These are phyloP conservation scores for Chaenodraco wilsoni DNA, from an alignment of 2,797 vertebrate species.

Conservation along the genomic window DNA sequence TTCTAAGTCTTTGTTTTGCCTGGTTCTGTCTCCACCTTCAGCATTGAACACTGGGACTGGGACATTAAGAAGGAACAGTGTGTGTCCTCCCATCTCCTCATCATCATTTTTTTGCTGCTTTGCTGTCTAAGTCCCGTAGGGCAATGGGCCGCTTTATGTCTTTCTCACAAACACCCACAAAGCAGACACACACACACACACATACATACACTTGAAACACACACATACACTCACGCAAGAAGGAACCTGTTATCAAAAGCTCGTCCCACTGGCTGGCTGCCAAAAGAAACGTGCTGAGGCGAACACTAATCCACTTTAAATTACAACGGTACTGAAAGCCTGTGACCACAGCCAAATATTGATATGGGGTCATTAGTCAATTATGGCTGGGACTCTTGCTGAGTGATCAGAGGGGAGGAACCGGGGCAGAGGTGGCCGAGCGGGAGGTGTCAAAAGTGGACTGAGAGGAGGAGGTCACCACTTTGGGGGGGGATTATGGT, in stretches of 20 bases:
- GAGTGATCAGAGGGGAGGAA: slow-evolving; percentile 66
- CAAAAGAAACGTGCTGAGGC: slow-evolving; percentile 85
- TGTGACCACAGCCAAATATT: slow-evolving; percentile 83
- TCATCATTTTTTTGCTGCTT: slow-evolving; percentile 54
- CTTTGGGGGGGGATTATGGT: slow-evolving; percentile 50
- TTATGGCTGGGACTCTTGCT: slow-evolving; percentile 65
- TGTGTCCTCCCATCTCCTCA: slow-evolving; percentile 57
- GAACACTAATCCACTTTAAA: slow-evolving; percentile 85
- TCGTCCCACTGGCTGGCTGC: slow-evolving; percentile 80
- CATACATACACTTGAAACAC: slow-evolving; percentile 52
- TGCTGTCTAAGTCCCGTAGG: slow-evolving; percentile 68
- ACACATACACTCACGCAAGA: slow-evolving; percentile 76
- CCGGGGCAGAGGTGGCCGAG: slow-evolving; percentile 61
- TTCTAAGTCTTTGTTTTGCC: slow-evolving; percentile 13
- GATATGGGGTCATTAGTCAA: slow-evolving; percentile 84
- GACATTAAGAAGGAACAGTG: slow-evolving; percentile 58
- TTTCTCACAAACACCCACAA: slow-evolving; percentile 66
- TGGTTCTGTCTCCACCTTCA: slow-evolving; percentile 8
- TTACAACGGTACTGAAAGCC: slow-evolving; percentile 82
- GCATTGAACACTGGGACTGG: slow-evolving; percentile 35
- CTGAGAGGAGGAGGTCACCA: slow-evolving; percentile 57
- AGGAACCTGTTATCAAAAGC: slow-evolving; percentile 84
- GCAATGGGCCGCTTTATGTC: slow-evolving; percentile 71
- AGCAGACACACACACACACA: slow-evolving; percentile 35
- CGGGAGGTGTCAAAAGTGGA: slow-evolving; percentile 59